A percentile compares a stretch with the other conserved stretches of the same genome.
Evolutionary conservation across 2,113 vertebrate genomes (phyloP).

Genomic region (Platanista minor): DNA sequence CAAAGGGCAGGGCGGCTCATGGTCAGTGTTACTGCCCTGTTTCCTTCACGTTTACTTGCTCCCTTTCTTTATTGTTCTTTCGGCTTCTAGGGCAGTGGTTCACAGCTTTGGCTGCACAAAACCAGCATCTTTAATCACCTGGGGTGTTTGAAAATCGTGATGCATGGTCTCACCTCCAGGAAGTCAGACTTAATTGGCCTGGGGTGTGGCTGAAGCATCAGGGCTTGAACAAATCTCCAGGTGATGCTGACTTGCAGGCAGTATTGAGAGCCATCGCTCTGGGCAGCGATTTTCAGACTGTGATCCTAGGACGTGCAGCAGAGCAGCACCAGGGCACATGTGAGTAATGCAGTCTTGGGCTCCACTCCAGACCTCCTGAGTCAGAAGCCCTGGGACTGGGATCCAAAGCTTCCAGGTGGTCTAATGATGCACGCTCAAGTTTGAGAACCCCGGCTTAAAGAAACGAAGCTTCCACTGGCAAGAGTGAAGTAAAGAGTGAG

Average conservation of each 20-base stretch:
- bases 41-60: background rate
- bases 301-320: fast-evolving
- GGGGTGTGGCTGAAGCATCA: background rate
- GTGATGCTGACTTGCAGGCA: background rate
- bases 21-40: background rate
- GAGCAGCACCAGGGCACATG: background rate
- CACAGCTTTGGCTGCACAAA: background rate
- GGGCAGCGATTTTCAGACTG: background rate
- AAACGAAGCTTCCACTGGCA: background rate
- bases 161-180: background rate
- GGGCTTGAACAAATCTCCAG: background rate
- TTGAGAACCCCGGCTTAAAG: background rate
- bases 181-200: background rate
- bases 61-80: background rate
- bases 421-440: background rate
- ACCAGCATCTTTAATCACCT: background rate
- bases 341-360: background rate
- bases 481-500: background rate
- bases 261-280: background rate
- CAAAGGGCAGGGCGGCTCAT: too few species aligned
- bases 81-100: background rate
- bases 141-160: background rate
- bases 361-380: too few species aligned
- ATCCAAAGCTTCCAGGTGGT: background rate
- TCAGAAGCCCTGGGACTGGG: background rate